phyloP scores from a whole-genome alignment of 2,888 invertebrate species.

The Scaptomyza cyrtandrae region DNA sequence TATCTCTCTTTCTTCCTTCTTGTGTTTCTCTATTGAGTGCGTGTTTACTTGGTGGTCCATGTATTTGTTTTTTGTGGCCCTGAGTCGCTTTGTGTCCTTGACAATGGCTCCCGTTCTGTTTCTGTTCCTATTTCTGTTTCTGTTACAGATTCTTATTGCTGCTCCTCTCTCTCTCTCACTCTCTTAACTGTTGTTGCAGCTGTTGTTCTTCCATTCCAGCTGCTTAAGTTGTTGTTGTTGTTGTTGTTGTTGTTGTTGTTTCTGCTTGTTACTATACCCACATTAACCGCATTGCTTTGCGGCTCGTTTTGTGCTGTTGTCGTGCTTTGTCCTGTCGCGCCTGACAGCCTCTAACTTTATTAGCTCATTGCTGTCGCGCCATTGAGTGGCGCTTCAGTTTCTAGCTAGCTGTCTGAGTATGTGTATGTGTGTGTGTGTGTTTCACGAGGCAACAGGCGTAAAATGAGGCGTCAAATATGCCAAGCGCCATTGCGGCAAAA shows the following conservation, averaged over 20 bases:
- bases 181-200: conserved; percentile 9
- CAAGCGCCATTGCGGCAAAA: conserved; percentile 69
- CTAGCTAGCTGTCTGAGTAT: background rate
- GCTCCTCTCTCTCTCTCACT: background rate
- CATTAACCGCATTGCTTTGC: conserved; percentile 70
- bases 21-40: background rate
- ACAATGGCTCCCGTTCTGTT: conserved; percentile 31
- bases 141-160: background rate
- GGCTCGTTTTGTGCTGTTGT: conserved; percentile 36
- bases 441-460: conserved; percentile 62
- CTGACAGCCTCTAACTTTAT: conserved; percentile 76
- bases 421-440: conserved; percentile 1
- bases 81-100: conserved; percentile 23
- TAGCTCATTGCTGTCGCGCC: conserved; percentile 65
- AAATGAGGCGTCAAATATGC: conserved; percentile 43
- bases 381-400: conserved; percentile 40
- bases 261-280: conserved; percentile 22
- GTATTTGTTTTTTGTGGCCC: conserved; percentile 18
- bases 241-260: conserved; percentile 8
- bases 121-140: background rate
- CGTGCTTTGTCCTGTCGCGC: conserved; percentile 37
- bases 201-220: conserved; percentile 10
- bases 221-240: conserved; percentile 6
- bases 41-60: conserved; percentile 12
- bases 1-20: background rate